phyloP scores from a whole-genome alignment of 2,113 vertebrate species.

The Ursus arctos region DNA sequence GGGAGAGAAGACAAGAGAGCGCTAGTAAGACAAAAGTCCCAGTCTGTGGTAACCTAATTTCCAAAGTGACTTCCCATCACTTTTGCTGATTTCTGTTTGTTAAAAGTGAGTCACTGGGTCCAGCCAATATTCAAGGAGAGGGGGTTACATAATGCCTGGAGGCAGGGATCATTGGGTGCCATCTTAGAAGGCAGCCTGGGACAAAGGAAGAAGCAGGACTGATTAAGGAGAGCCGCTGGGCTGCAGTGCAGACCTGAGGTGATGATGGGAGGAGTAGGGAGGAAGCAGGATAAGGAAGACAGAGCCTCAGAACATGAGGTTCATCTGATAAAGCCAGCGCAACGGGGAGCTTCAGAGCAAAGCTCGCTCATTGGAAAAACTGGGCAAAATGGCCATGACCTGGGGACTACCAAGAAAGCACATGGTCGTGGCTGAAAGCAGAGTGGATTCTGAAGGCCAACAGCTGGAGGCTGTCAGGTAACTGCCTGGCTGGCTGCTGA shows the following conservation, averaged over 20 bases:
- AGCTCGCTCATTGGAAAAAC: neutral
- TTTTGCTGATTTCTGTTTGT: neutral
- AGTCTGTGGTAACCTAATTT: neutral
- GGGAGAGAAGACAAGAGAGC: neutral
- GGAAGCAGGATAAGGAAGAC: neutral
- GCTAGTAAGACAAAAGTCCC: neutral
- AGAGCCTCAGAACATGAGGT: neutral
- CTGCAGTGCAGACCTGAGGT: neutral
- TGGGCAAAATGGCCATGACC: neutral
- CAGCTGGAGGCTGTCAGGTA: neutral
- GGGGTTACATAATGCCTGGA: no score
- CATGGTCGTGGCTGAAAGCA: neutral
- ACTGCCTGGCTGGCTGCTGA: neutral
- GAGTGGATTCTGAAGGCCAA: neutral
- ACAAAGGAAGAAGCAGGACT: neutral
- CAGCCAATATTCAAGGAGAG: neutral
- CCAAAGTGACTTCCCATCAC: neutral
- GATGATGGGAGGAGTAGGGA: neutral
- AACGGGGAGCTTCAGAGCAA: neutral
- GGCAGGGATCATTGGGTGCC: accelerated
- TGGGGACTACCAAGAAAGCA: neutral
- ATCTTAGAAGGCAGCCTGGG: neutral
- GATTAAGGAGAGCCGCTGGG: neutral
- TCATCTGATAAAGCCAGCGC: neutral
- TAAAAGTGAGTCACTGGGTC: neutral